Evolutionary conservation across 2,888 invertebrate genomes (phyloP), one percentile per base, ranked within the genome.

Genomic region (Nephrocerus scutellatus): DNA sequence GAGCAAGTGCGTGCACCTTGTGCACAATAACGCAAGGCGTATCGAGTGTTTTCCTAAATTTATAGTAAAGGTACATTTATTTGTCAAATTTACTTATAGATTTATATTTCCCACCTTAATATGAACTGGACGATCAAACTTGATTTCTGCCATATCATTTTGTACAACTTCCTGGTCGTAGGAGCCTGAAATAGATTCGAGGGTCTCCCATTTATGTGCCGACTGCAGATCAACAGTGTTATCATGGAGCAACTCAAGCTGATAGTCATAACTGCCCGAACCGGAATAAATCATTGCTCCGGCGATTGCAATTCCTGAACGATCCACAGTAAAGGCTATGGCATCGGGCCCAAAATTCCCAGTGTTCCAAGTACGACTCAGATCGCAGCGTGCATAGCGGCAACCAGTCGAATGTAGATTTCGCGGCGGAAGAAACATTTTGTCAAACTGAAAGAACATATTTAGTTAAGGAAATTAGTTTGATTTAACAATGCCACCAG

Each of bases 271-370:
- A 53, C 77, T 81, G 2, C 89, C 90, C 3, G 82, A 79, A 0
- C 95, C 95, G 1, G 88, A 87, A 63, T 89, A 97, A 20, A 95
- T 81, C 54, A 84, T 84, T 4, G 86, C 86, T 1, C 96, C 97
- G 19, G 86, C 86, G 25, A 97, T 76, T 16, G 86, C 80, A 30
- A 96, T 80, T 3, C 95, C 95, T 0, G 85, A 75, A 14, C 85
- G 76, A 70, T 97, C 95, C 8, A 96, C 93, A 22, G 84, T 82
- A 60, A 96, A 92, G 56, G 89, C 89, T 55, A 98, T 86, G 1
- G 95, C 95, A 70, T 98, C 97, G 0, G 95, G 91, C 8, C 91
- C 91, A 20, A 95, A 95, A 63, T 91, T 92, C 4, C 95, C 92
- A 0, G 95, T 92, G 64, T 96, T 95, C 97, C 97, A 97, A 1